Base-by-base conservation (phyloP, 2,888 invertebrate genomes). In the Rhyacophila evoluta region DNA sequence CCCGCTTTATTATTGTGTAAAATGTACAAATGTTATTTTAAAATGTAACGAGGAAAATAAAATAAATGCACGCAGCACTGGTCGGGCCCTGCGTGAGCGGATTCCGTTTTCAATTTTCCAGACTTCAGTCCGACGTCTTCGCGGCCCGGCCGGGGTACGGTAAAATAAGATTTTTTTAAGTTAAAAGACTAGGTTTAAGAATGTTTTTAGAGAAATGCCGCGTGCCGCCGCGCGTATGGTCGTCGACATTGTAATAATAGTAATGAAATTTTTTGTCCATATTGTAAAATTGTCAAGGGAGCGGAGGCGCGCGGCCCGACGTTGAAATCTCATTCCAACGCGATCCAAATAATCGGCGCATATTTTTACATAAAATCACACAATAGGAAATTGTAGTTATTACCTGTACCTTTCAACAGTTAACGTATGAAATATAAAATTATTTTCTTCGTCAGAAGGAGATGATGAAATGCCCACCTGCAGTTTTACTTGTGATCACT, bases 321-420 rank as follows among this genome's bases (percentile, higher is more conserved):
- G 79, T 81, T 79, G 80, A 82, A 80, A 81, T 82, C 82, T 82
- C 82, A 81, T 81, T 82, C 82, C 81, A 80, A 79, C 82, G 76
- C 81, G 72, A 82, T 76, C 75, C 38, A 81, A 81, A 78, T 76
- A 69, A 77, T 79, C 79, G 79, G 79, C 81, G 82, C 82, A 82
- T 81, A 81, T 82, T 82, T 82, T 82, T 82, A 82, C 82, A 82
- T 80, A 77, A 75, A 81, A 76, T 79, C 77, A 80, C 77, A 77
- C 71, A 72, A 82, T 81, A 81, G 81, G 76, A 81, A 81, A 79
- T 79, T 81, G 82, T 82, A 82, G 82, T 79, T 82, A 81, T 80
- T 75, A 79, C 82, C 55, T 82, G 82, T 82, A 82, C 82, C 82
- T 81, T 81, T 81, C 78, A 80, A 75, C 72, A 76, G 80, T 82